Percentiles rank a stretch among this genome's conserved stretches.
Evolutionary conservation across 2,888 invertebrate genomes (phyloP).

Genomic region (Aspidapion aeneum): DNA sequence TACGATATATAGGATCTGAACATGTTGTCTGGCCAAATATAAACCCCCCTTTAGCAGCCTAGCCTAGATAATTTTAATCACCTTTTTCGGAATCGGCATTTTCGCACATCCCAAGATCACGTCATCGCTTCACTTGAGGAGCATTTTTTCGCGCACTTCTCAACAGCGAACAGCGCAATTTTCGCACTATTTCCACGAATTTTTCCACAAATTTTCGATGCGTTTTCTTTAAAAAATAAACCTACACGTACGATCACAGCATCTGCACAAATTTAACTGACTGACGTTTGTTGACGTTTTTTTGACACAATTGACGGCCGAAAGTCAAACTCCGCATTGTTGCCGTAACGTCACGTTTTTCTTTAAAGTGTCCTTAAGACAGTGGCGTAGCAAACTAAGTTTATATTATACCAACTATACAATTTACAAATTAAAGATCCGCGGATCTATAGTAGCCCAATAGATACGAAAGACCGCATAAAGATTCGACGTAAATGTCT

Average conservation of each 20-base stretch:
- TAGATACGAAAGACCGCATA: too few species aligned
- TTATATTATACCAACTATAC: too few species aligned
- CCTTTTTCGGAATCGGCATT: conserved; percentile 43
- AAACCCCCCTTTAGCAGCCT: neutral
- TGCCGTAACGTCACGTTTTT: too few species aligned
- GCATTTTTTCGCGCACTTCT: neutral
- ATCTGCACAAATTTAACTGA: neutral
- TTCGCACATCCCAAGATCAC: conserved; percentile 50
- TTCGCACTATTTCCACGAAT: too few species aligned
- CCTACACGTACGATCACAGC: neutral
- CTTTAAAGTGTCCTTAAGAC: too few species aligned
- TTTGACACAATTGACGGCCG: too few species aligned
- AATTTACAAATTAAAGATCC: too few species aligned
- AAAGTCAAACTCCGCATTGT: too few species aligned
- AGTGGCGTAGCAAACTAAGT: too few species aligned
- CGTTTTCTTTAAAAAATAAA: neutral
- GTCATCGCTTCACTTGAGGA: neutral
- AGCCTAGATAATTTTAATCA: neutral
- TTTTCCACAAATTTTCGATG: neutral
- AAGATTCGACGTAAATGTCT: too few species aligned
- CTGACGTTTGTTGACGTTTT: neutral
- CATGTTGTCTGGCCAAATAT: neutral
- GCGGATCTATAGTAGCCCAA: too few species aligned
- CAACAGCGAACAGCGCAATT: neutral
- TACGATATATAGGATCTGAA: too few species aligned